These are phyloP conservation scores for Garrulus glandarius DNA, from an alignment of 2,797 vertebrate genomes.

Conservation along the genomic window DNA sequence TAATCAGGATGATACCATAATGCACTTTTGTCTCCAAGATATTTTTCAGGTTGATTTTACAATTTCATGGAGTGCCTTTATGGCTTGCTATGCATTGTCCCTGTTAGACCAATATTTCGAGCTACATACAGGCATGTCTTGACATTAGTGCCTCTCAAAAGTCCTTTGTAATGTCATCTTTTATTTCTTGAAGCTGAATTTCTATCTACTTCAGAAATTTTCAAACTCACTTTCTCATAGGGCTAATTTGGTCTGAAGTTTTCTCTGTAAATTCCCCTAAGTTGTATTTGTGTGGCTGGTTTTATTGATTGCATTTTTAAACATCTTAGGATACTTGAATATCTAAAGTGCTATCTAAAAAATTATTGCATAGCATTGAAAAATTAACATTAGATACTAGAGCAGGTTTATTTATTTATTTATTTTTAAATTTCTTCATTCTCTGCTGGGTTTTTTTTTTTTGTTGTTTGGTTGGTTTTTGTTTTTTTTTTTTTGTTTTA, in stretches of 20 bases:
- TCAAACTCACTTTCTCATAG: neutral
- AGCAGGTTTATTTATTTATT: neutral
- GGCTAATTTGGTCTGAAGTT: neutral
- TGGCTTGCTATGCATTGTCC: neutral
- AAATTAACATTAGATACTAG: neutral
- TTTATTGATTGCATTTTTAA: neutral
- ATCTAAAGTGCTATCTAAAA: neutral
- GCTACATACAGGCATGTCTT: neutral
- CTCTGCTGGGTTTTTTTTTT: accelerated
- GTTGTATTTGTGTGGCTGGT: neutral
- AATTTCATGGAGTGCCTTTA: neutral
- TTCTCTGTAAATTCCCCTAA: neutral
- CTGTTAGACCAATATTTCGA: neutral
- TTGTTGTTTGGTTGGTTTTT: neutral
- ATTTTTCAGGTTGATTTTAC: neutral
- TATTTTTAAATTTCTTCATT: neutral
- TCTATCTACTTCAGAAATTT: neutral
- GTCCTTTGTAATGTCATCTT: neutral
- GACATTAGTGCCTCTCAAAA: neutral
- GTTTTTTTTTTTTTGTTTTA: neutral
- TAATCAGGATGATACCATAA: neutral
- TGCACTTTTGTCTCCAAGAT: neutral
- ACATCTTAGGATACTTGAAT: neutral
- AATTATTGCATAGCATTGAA: neutral
- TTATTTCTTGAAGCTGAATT: neutral